Evolutionary conservation across 2,797 vertebrate species (phyloP).

Genomic region (Chaetodon trifasciatus): DNA sequence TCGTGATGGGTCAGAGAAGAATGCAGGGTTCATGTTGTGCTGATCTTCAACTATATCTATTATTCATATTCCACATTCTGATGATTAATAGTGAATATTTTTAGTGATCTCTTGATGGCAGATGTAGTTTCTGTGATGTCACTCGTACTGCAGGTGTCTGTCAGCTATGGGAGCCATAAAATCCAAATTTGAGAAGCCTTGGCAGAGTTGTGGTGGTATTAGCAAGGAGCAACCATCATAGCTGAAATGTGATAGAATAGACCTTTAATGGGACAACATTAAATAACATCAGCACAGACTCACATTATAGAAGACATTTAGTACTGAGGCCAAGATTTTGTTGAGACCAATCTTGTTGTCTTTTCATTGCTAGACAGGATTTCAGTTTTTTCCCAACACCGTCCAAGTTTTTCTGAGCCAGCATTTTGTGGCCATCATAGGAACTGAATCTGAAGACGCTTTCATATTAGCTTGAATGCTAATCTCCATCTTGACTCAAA

Average conservation of each 20-base stretch:
- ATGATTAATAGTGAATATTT: background rate
- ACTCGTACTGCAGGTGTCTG: background rate
- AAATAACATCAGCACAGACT: background rate
- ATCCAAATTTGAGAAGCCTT: background rate
- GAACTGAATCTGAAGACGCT: conserved; percentile 11
- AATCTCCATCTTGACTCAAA: background rate
- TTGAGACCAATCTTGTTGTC: no score
- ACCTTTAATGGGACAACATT: background rate
- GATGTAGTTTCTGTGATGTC: background rate
- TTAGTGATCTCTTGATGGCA: background rate
- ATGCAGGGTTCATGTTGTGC: background rate
- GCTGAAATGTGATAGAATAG: background rate
- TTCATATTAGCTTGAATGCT: background rate
- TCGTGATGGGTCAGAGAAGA: background rate
- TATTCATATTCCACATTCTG: background rate
- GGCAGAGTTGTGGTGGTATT: background rate
- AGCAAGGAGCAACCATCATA: background rate
- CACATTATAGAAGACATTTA: background rate
- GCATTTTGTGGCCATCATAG: conserved; percentile 31
- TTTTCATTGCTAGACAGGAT: background rate
- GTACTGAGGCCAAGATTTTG: background rate
- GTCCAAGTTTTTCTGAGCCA: conserved; percentile 18
- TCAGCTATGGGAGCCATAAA: background rate
- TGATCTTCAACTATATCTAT: background rate
- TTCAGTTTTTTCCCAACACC: background rate